Evolutionary conservation across 2,888 invertebrate genomes (phyloP), one percentile per base, ranked within the genome.

Genomic region (Dysmachus trigonus): DNA sequence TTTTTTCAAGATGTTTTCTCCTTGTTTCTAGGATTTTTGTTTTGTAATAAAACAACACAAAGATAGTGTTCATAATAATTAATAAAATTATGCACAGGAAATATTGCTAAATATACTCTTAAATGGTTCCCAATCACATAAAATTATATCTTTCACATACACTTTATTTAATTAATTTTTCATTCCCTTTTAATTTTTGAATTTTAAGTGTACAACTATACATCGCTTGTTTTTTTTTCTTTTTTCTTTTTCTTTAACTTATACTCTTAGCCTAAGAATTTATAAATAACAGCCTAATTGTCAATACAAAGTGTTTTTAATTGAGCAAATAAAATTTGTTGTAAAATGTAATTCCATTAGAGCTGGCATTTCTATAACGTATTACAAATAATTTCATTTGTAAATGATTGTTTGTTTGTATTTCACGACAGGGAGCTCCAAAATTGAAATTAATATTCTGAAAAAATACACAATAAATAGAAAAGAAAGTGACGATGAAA

Each of bases 241-340:
- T 1, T 41, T 41, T 41, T 13, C 1, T 41, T 41, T 15, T 41
- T 3, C 30, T 77, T 47, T 77, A 30, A 41, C 51, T 77, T 77
- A 62, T 22, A 22, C 62, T 62, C 62, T 62, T 62, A 77, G 5
- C 33, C 81, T 81, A 81, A 35, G 3, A 81, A 81, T 81, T 53
- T 81, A 81, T 62, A 81, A 81, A 81, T 81, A 81, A 81, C 81
- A 81, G 81, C 81, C 81, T 81, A 81, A 51, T 81, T 53, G 15
- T 79, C 79, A 79, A 79, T 81, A 81, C 53, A 81, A 53, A 81
- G 53, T 53, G 53, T 53, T 81, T 62, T 47, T 62, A 62, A 10
- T 81, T 81, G 81, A 81, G 81, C 81, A 81, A 81, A 81, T 30
- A 81, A 81, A 81, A 81, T 35, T 76, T 38, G n/a, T 76, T 76